Conservation (phyloP, 2,113 vertebrate genomes). For the Eulacestoma nigropectus region DNA sequence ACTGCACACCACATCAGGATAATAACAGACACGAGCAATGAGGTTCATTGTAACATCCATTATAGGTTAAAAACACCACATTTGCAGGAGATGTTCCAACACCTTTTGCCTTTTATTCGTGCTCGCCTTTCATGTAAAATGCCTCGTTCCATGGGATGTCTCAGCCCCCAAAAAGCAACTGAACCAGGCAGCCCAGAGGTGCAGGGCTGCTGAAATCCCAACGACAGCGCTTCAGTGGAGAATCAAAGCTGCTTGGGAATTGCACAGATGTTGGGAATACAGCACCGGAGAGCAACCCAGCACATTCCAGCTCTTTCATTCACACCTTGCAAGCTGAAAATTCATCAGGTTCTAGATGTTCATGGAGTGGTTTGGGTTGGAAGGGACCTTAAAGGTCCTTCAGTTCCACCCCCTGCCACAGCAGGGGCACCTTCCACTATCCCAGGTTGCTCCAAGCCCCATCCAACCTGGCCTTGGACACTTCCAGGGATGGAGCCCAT, state of each 20-base stretch:
- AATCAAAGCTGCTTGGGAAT: not conserved
- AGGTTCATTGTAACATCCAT: not conserved
- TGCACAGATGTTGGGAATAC: accelerated
- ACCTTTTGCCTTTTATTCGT: not conserved
- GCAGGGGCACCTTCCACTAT: not conserved
- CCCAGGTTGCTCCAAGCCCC: not conserved
- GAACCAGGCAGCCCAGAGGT: not conserved
- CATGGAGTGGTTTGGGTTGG: not conserved
- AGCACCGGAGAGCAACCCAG: accelerated
- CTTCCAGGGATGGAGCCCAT: not conserved
- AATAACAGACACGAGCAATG: not conserved
- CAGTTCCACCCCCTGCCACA: not conserved
- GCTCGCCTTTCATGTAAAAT: not conserved
- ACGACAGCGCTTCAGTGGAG: accelerated
- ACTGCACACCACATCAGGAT: not conserved
- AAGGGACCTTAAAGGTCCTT: not conserved
- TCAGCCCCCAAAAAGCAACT: accelerated
- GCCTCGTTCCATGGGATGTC: accelerated
- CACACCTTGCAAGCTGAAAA: accelerated
- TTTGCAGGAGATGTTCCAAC: not conserved
- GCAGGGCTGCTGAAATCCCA: not conserved
- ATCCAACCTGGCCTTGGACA: accelerated
- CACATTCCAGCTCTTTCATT: not conserved
- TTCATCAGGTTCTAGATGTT: not conserved
- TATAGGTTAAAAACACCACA: not conserved